Conservation (phyloP, 2,113 vertebrate genomes). For the Poecilia latipinna region DNA sequence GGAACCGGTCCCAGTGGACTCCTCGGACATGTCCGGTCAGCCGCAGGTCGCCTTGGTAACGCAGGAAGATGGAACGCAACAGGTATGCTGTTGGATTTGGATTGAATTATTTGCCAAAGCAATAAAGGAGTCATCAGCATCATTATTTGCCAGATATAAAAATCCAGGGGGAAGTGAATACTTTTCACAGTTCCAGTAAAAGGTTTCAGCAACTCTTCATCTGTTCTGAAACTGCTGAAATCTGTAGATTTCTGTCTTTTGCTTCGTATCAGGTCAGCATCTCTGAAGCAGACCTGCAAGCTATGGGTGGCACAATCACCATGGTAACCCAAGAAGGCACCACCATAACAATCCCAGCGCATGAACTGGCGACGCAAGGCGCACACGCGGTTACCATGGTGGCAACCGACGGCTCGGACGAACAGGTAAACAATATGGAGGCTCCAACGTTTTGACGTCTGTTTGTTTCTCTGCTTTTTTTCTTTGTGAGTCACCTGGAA, state of each 20-base stretch:
- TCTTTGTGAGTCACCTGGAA: not conserved
- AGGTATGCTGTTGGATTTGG: conserved; percentile 44
- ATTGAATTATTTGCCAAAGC: no score
- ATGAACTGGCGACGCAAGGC: conserved; percentile 90
- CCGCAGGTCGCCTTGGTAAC: conserved; percentile 96
- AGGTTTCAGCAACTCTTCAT: no score
- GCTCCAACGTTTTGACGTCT: not conserved
- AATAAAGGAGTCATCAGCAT: no score
- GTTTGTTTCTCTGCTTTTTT: not conserved
- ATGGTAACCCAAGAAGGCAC: conserved; percentile 99
- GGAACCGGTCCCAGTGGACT: conserved; percentile 87
- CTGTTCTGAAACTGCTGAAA: no score
- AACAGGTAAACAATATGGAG: conserved; percentile 82
- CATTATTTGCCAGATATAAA: no score
- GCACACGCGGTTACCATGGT: conserved; percentile 95
- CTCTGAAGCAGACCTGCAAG: conserved; percentile 94
- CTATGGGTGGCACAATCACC: conserved; percentile 94
- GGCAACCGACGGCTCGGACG: conserved; percentile 90
- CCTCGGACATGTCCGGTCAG: conserved; percentile 82
- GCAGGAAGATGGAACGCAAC: conserved; percentile 97
- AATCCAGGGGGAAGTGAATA: no score
- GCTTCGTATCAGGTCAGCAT: conserved; percentile 87
- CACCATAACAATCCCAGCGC: conserved; percentile 95
- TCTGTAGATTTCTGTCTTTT: not conserved
- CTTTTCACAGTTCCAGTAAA: no score